Evolutionary conservation across 2,113 vertebrate genomes (phyloP).

Genomic region (Dolichallabes microphthalmus): DNA sequence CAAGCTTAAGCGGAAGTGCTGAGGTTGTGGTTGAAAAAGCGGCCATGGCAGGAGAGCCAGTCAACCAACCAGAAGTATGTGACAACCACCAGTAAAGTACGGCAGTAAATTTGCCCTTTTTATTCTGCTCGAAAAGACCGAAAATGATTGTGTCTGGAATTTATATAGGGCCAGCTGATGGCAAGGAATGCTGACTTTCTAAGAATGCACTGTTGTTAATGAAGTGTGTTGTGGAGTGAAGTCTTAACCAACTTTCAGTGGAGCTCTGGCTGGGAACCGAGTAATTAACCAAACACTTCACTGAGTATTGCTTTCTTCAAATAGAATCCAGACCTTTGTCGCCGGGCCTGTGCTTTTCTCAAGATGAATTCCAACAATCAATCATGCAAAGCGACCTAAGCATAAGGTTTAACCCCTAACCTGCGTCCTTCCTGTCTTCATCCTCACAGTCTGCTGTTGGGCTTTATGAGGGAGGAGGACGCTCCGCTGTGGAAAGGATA

Average conservation of each 20-base stretch:
- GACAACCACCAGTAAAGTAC: conserved; percentile 51
- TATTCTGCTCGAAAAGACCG: not conserved
- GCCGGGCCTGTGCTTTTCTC: conserved; percentile 17
- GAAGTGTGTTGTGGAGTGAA: conserved; percentile 17
- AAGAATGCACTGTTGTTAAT: conserved; percentile 42
- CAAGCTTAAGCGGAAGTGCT: conserved; percentile 62
- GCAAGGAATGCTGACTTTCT: conserved; percentile 54
- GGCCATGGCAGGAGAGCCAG: conserved; percentile 66
- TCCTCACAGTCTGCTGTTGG: conserved; percentile 79
- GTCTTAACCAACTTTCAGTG: not conserved
- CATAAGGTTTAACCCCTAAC: not conserved
- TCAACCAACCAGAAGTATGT: conserved; percentile 67
- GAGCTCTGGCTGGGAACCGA: conserved; percentile 3
- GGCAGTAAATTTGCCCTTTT: conserved; percentile 25
- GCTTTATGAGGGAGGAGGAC: conserved; percentile 76
- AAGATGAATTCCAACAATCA: not conserved
- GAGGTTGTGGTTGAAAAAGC: conserved; percentile 49
- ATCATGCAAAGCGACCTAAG: not conserved
- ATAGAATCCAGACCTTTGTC: not conserved
- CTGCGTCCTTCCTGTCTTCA: conserved; percentile 8
- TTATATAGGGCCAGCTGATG: conserved; percentile 2
- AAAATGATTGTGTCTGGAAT: conserved; percentile 22
- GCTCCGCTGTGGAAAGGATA: conserved; percentile 84
- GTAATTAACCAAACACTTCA: conserved; percentile 13
- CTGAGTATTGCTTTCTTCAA: not conserved